A percentile compares a stretch with the other conserved stretches of the same genome.
phyloP scores from a whole-genome alignment of 2,113 vertebrate genomes.

The Xerus inauris region DNA sequence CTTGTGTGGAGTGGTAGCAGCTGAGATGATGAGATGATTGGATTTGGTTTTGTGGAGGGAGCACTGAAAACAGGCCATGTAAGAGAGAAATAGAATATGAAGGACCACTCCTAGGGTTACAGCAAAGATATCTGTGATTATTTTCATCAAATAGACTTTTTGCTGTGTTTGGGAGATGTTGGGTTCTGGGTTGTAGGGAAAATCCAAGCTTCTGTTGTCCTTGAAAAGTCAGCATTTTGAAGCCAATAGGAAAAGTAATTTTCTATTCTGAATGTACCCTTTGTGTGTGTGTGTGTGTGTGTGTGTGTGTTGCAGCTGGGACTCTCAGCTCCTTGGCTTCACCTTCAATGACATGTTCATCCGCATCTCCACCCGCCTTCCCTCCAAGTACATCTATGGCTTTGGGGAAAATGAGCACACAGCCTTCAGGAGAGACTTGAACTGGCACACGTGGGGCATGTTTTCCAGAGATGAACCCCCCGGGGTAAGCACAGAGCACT shows the following conservation, averaged over 20 bases:
- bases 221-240: background rate
- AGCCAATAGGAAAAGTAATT: background rate
- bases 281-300: background rate
- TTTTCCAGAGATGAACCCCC: conserved; percentile 79
- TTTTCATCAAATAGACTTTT: background rate
- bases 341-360: conserved; percentile 93
- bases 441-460: conserved; percentile 80
- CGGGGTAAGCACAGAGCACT: conserved; percentile 19
- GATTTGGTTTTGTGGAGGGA: background rate
- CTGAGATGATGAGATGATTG: background rate
- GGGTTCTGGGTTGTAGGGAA: no score
- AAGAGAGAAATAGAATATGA: background rate
- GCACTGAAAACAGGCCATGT: background rate
- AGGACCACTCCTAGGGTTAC: no score
- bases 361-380: conserved; percentile 89
- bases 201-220: background rate
- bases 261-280: background rate
- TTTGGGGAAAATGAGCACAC: conserved; percentile 92
- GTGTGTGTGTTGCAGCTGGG: conserved; percentile 87
- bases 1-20: background rate
- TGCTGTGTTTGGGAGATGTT: background rate
- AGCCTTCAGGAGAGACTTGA: conserved; percentile 81
- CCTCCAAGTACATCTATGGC: conserved; percentile 89
- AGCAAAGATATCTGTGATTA: background rate
- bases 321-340: conserved; percentile 90